A percentile compares a stretch with the other conserved stretches of the same genome.
phyloP scores from a whole-genome alignment of 1,140 invertebrate genomes.

The Micrasema longulum region DNA sequence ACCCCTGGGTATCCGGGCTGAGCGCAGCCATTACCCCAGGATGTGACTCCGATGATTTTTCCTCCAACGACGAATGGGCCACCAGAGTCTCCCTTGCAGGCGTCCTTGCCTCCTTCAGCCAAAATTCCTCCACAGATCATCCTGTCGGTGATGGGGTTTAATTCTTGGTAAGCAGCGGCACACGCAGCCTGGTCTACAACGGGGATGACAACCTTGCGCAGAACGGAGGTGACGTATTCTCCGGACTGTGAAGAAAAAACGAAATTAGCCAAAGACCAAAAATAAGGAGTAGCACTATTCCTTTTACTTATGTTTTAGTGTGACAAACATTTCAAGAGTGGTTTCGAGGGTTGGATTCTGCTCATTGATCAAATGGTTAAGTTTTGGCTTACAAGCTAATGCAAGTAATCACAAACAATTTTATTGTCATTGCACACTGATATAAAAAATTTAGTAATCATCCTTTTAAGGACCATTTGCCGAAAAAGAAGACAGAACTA shows the following conservation, averaged over 20 bases:
- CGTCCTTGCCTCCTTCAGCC: slow-evolving; percentile 55
- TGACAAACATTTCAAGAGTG: too few relatives aligned
- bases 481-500: too few relatives aligned
- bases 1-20: slow-evolving; percentile 66
- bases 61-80: slow-evolving; percentile 70
- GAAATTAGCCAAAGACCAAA: too few relatives aligned
- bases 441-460: too few relatives aligned
- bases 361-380: too few relatives aligned
- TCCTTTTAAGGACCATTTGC: too few relatives aligned
- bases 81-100: slow-evolving; percentile 77
- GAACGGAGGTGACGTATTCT: slow-evolving; percentile 52
- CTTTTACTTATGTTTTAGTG: too few relatives aligned
- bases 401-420: too few relatives aligned
- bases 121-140: slow-evolving; percentile 78
- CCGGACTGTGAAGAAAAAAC: slow-evolving; percentile 35
- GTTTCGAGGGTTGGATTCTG: too few relatives aligned
- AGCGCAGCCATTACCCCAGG: slow-evolving; percentile 68
- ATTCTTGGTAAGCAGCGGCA: slow-evolving; percentile 54
- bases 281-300: too few relatives aligned
- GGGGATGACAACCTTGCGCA: slow-evolving; percentile 61
- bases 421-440: too few relatives aligned
- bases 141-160: slow-evolving; percentile 66
- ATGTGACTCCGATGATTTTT: slow-evolving; percentile 69
- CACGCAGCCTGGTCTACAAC: slow-evolving; percentile 59
- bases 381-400: too few relatives aligned